Base-by-base conservation (phyloP, 2,797 vertebrate genomes). In the Merluccius polli region DNA sequence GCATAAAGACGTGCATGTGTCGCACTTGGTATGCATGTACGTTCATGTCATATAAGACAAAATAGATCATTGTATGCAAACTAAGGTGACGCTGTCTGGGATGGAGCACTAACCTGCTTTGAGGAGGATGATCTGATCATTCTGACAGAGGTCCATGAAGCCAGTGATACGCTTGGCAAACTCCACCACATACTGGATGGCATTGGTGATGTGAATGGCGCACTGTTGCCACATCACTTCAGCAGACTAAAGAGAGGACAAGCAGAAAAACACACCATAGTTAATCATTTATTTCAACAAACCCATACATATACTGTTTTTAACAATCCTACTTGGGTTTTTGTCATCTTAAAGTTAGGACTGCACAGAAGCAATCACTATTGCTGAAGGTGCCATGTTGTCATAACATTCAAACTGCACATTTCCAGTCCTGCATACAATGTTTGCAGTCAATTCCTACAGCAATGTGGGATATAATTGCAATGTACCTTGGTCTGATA, bases 81-180 rank as follows among this genome's bases (percentile, higher is more conserved):
- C 2, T 18, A 7, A 18, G 44, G 44, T 21, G 21, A 12, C 2
- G n/a, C 29, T 18, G 30, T 30, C 29, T 27, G 29, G 16, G 30
- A 38, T n/a, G 30, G 78, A 68, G 29, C 81, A 72, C 92, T 93
- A 85, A 96, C 96, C 96, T 91, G 96, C 95, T 95, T 97, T 97
- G 81, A 97, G 95, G 75, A 97, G 96, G 83, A 97, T 95, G 84
- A 98, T 98, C 90, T 98, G 96, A 90, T 97, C 96, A 0, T 98
- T 98, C 91, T 98, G 96, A 91, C 95, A 95, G 78, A 97, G 94
- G 83, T 97, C 96, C 96, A 97, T 95, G 94, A 98, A 98, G 88
- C 96, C 96, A 0, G 94, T 85, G 84, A 98, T 95, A 81, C 93
- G 95, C 88, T 98, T 97, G 89, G 96, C 96, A 1, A 97, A 98